A percentile compares a stretch with the other conserved stretches of the same genome.
phyloP scores from a whole-genome alignment of 2,888 invertebrate species.

The Megamerina dolium region DNA sequence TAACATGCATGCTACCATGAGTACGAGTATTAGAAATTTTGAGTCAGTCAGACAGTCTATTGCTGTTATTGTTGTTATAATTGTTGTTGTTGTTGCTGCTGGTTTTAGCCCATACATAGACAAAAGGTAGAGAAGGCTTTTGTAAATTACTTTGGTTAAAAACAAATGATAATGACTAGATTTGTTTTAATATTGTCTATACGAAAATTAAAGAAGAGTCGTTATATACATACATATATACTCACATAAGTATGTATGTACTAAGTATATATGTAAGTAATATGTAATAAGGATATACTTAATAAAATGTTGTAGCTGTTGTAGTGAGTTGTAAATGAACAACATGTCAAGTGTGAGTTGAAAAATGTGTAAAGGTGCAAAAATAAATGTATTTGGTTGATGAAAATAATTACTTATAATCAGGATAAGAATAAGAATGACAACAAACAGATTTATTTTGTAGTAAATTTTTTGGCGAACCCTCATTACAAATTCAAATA shows the following conservation, averaged over 20 bases:
- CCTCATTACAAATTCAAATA: no score
- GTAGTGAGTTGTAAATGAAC: slow-evolving; percentile 2
- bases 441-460: slow-evolving; percentile 9
- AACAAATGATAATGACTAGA: slow-evolving; percentile 34
- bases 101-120: slow-evolving; percentile 1
- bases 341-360: slow-evolving; percentile 20
- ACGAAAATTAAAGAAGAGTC: neutral
- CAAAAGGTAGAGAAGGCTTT: slow-evolving; percentile 24
- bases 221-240: no score
- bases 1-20: no score
- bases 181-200: slow-evolving; percentile 31
- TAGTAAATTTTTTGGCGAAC: neutral
- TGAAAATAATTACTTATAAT: slow-evolving; percentile 20
- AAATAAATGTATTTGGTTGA: slow-evolving; percentile 23
- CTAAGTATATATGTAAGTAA: no score
- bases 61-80: no score
- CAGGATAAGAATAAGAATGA: slow-evolving; percentile 1
- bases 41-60: no score
- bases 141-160: slow-evolving; percentile 36
- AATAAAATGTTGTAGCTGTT: no score
- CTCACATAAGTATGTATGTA: no score
- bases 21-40: no score
- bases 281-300: no score
- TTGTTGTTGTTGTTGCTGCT: no score
- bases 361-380: slow-evolving; percentile 19